Conservation (phyloP, 1,140 invertebrate genomes). For the Matsumurasca onukii region DNA sequence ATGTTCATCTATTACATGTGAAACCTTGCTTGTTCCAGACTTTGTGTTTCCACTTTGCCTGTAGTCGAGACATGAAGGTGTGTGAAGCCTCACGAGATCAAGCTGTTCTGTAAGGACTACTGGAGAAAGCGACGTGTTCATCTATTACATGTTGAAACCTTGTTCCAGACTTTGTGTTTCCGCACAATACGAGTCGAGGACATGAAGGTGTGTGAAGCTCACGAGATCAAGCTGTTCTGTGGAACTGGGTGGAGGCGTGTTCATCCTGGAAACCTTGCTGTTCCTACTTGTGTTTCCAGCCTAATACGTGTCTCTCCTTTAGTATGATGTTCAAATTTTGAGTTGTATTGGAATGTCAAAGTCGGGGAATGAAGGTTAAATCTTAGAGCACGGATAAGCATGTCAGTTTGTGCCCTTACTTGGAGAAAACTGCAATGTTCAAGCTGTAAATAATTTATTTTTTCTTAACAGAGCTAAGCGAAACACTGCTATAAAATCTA, state of each 20-base stretch:
- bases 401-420: no score
- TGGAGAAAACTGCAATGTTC: no score
- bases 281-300: no score
- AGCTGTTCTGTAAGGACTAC: constrained; percentile 89
- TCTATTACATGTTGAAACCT: constrained; percentile 81
- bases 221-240: constrained; percentile 85
- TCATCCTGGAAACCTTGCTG: constrained; percentile 78
- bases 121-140: constrained; percentile 90
- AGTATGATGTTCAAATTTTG: no score
- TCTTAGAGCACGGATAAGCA: no score
- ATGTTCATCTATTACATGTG: constrained; percentile 86
- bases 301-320: no score
- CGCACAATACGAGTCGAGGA: constrained; percentile 71
- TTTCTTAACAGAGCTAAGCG: no score
- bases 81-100: constrained; percentile 76
- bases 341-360: no score
- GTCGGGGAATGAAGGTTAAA: no score
- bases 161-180: constrained; percentile 81
- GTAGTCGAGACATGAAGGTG: constrained; percentile 77
- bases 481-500: no score
- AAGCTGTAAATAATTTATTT: no score
- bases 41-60: constrained; percentile 82
- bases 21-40: constrained; percentile 54
- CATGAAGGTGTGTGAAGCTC: constrained; percentile 75
- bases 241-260: no score